phyloP scores from a whole-genome alignment of 2,888 invertebrate genomes.

The Lysandra coridon region DNA sequence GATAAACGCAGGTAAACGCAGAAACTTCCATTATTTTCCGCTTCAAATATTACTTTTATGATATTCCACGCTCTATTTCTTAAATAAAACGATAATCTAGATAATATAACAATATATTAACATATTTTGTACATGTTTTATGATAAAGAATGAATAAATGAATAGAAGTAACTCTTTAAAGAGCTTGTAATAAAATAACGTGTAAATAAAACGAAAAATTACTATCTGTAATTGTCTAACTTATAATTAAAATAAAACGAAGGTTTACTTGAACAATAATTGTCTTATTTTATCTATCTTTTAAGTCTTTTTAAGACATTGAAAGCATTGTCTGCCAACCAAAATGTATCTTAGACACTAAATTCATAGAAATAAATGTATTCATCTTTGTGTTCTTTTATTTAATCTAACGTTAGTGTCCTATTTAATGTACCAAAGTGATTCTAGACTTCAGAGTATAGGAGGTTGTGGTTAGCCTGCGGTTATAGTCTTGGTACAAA shows the following conservation, averaged over 20 bases:
- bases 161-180: background rate
- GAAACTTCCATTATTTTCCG: background rate
- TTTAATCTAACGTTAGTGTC: background rate
- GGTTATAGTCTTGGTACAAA: background rate
- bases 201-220: background rate
- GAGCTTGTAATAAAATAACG: slow-evolving; percentile 1
- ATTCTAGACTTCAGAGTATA: background rate
- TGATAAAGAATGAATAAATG: background rate
- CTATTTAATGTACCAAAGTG: background rate
- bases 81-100: too few relatives aligned
- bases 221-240: background rate
- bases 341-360: background rate
- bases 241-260: slow-evolving; percentile 8
- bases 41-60: background rate
- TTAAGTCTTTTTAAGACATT: background rate
- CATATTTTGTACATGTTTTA: background rate
- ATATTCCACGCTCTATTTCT: too few relatives aligned
- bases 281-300: background rate
- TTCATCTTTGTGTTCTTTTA: background rate
- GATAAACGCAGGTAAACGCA: too few relatives aligned
- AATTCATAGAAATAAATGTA: background rate
- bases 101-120: background rate
- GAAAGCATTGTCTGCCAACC: background rate
- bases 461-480: slow-evolving; percentile 13
- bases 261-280: background rate